Percentiles rank a stretch among this genome's conserved stretches.
Evolutionary conservation across 64 coral and sea anemone genomes (phyloP).

Genomic region (Actinia tenebrosa): DNA sequence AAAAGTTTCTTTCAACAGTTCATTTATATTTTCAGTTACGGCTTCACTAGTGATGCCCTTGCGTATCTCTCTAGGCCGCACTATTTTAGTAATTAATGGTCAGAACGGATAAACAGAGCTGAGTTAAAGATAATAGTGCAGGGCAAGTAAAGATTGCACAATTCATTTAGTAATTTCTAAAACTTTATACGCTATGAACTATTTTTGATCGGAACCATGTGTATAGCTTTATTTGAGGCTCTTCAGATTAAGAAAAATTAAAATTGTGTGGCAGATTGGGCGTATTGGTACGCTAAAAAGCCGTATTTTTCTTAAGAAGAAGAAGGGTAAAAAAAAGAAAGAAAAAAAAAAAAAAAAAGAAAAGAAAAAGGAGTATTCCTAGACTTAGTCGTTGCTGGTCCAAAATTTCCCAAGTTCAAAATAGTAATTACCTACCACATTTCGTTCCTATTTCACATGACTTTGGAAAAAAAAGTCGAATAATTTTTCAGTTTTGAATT

Average conservation of each 20-base stretch:
- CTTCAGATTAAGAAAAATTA: not conserved
- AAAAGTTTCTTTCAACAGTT: constrained; percentile 5
- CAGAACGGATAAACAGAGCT: not conserved
- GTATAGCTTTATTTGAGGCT: not conserved
- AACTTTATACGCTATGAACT: not conserved
- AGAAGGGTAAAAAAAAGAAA: not conserved
- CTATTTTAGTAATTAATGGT: not conserved
- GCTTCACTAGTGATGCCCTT: not conserved
- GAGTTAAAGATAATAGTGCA: not conserved
- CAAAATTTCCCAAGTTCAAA: too few relatives aligned
- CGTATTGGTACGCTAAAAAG: too few relatives aligned
- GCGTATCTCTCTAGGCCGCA: not conserved
- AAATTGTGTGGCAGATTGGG: too few relatives aligned
- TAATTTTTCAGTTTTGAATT: too few relatives aligned
- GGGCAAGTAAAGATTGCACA: not conserved
- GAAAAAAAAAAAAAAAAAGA: not conserved
- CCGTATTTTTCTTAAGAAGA: not conserved
- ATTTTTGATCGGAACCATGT: not conserved
- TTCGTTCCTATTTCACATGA: too few relatives aligned
- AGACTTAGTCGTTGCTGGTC: too few relatives aligned
- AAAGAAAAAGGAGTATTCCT: not conserved
- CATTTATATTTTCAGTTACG: not conserved
- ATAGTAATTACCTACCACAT: too few relatives aligned
- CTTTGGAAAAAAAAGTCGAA: too few relatives aligned
- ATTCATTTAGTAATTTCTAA: not conserved